Conservation (phyloP, 1,140 invertebrate species). For the Apis florea region DNA sequence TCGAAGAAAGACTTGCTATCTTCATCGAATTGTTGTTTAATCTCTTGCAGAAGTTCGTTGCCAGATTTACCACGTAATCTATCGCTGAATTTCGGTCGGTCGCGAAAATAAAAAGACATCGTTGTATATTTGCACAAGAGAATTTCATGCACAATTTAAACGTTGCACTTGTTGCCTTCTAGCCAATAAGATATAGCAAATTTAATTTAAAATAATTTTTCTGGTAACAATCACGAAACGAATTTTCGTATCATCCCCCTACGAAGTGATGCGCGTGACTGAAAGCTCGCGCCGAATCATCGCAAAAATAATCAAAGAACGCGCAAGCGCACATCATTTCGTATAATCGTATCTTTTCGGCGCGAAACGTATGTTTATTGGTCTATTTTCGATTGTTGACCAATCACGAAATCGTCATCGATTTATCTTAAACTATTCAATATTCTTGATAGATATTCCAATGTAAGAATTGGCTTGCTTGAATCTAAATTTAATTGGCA, state of each 20-base stretch:
- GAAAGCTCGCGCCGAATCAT: constrained; percentile 29
- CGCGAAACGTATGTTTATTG: constrained; percentile 5
- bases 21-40: constrained; percentile 77
- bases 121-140: constrained; percentile 22
- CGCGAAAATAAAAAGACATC: constrained; percentile 79
- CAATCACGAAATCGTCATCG: constrained; percentile 11
- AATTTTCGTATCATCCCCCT: background rate
- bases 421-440: constrained; percentile 7
- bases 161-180: background rate
- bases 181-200: background rate
- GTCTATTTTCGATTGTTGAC: background rate
- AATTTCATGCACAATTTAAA: constrained; percentile 17
- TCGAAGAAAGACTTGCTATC: constrained; percentile 77
- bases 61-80: constrained; percentile 74
- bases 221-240: background rate
- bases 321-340: constrained; percentile 18
- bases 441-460: constrained; percentile 12
- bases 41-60: constrained; percentile 76
- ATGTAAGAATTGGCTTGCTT: constrained; percentile 4
- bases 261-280: constrained; percentile 40
- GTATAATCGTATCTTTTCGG: background rate
- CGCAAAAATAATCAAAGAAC: constrained; percentile 25
- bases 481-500: constrained; percentile 47
- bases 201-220: background rate
- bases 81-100: constrained; percentile 76